These are phyloP conservation scores for Orius laevigatus DNA, from an alignment of 1,140 invertebrate genomes.

Conservation along the genomic window DNA sequence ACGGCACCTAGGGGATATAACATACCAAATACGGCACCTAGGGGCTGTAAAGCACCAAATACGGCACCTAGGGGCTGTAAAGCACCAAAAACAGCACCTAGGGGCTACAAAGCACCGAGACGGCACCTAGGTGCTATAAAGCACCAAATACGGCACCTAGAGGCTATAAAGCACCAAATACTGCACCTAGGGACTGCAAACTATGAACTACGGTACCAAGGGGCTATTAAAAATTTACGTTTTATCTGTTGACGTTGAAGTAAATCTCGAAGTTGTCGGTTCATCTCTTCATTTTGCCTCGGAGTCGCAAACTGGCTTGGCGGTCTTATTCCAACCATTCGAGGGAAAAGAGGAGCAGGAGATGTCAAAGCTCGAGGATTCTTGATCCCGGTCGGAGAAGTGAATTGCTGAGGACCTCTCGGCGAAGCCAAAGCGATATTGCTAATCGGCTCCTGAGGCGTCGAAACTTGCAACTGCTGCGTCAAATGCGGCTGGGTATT, in stretches of 20 bases:
- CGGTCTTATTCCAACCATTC: not conserved
- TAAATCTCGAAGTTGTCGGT: conserved; percentile 59
- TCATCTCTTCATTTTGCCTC: conserved; percentile 23
- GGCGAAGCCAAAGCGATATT: conserved; percentile 6
- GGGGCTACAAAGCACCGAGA: too few species aligned
- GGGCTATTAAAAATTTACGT: conserved; percentile 16
- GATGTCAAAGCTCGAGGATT: not conserved
- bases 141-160: too few species aligned
- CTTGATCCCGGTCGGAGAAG: not conserved
- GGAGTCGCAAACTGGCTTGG: conserved; percentile 24
- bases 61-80: too few species aligned
- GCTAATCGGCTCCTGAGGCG: conserved; percentile 25
- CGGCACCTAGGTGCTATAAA: too few species aligned
- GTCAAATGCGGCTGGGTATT: conserved; percentile 29
- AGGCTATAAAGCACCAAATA: too few species aligned
- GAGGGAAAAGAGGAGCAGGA: not conserved
- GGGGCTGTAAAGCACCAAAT: too few species aligned
- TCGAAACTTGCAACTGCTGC: conserved; percentile 38
- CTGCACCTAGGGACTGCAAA: too few species aligned
- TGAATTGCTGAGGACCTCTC: not conserved
- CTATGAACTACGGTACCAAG: not conserved
- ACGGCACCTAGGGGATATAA: too few species aligned
- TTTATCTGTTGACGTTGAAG: conserved; percentile 55
- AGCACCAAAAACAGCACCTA: too few species aligned
- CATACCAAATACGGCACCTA: too few species aligned